phyloP scores from a whole-genome alignment of 2,797 vertebrate genomes.

The Gallinago solitaria region DNA sequence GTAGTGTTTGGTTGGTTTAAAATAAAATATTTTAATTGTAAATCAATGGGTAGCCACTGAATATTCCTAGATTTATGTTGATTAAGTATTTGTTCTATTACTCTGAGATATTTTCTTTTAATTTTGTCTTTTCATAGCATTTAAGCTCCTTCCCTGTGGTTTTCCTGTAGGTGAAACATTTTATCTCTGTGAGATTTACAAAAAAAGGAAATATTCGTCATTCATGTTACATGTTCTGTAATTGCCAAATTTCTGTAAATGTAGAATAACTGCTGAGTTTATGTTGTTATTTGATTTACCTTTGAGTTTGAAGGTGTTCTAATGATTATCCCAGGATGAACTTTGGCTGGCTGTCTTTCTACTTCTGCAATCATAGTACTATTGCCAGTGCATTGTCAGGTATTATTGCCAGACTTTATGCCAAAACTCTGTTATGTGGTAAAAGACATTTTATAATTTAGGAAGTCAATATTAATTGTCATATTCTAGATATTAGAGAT shows the following conservation, averaged over 20 bases:
- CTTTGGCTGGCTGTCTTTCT: not conserved
- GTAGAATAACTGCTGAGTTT: not conserved
- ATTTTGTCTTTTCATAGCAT: not conserved
- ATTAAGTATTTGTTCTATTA: not conserved
- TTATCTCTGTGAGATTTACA: not conserved
- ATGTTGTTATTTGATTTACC: not conserved
- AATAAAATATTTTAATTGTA: not conserved
- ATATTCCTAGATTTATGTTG: not conserved
- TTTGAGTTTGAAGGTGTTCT: not conserved
- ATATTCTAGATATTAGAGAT: not conserved
- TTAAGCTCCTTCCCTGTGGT: not conserved
- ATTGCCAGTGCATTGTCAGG: no score
- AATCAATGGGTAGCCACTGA: not conserved
- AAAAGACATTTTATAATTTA: not conserved
- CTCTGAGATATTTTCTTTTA: not conserved
- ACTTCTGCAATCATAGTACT: fast-evolving
- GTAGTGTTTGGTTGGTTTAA: not conserved
- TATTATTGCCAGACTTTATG: not conserved
- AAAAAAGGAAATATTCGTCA: fast-evolving
- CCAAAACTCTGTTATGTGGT: fast-evolving
- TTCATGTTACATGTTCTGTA: fast-evolving
- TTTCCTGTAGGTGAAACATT: not conserved
- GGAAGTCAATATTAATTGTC: not conserved
- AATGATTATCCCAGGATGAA: not conserved
- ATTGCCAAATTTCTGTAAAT: not conserved